These are phyloP conservation scores for Athene cunicularia DNA, from an alignment of 2,113 vertebrate species.

Conservation along the genomic window DNA sequence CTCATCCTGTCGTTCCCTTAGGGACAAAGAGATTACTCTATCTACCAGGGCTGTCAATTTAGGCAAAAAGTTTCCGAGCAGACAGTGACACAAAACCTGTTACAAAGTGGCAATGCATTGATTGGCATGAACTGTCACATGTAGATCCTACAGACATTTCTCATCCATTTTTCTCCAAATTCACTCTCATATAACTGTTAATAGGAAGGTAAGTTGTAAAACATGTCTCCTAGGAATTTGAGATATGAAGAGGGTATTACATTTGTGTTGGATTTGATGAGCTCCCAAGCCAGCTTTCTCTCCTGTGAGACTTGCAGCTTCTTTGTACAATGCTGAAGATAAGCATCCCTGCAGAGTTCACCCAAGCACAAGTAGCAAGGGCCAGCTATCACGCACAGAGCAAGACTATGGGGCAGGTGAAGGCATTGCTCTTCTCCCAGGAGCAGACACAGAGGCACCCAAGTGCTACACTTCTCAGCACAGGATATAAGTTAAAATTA, in stretches of 20 bases:
- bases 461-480: neutral
- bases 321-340: neutral
- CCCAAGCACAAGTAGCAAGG: neutral
- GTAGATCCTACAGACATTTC: neutral
- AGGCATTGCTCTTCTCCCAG: neutral
- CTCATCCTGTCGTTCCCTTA: neutral
- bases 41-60: neutral
- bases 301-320: neutral
- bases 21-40: neutral
- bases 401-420: rapidly evolving
- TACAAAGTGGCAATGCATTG: neutral
- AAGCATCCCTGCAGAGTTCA: neutral
- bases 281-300: neutral
- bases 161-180: neutral
- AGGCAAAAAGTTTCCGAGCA: neutral
- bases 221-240: neutral
- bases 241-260: neutral
- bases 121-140: neutral
- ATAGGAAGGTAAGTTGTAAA: neutral
- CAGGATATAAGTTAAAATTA: neutral
- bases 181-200: neutral
- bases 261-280: neutral
- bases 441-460: neutral
- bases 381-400: neutral
- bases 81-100: neutral